These are phyloP conservation scores for Papilio xuthus DNA, from an alignment of 1,140 invertebrate genomes.

Conservation along the genomic window DNA sequence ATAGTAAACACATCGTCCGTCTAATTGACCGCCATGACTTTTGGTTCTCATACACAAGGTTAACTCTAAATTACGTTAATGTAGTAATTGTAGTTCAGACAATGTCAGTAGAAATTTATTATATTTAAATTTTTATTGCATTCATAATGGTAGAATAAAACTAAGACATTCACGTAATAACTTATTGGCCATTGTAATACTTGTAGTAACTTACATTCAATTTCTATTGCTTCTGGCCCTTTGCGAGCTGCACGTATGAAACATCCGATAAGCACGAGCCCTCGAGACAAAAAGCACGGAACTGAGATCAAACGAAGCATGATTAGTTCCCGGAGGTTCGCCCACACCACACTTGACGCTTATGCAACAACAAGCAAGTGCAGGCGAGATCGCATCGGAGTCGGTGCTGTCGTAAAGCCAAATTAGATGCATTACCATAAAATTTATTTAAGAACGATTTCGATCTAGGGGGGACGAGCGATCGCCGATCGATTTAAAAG, in stretches of 20 bases:
- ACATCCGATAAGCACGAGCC: slow-evolving; percentile 16
- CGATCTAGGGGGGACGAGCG: slow-evolving; percentile 32
- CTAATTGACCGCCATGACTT: not conserved
- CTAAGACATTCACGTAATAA: not conserved
- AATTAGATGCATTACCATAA: slow-evolving; percentile 65
- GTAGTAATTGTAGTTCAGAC: not conserved
- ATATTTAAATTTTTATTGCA: not conserved
- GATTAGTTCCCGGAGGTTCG: slow-evolving; percentile 18
- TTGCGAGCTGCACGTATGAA: slow-evolving; percentile 11
- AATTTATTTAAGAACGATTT: slow-evolving; percentile 60
- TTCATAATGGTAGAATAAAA: not conserved
- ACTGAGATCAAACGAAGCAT: slow-evolving; percentile 33
- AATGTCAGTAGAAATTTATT: not conserved
- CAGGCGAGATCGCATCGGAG: slow-evolving; percentile 48
- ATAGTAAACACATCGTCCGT: not conserved
- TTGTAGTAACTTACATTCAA: slow-evolving; percentile 3
- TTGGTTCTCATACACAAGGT: not conserved
- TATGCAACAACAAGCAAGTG: slow-evolving; percentile 48
- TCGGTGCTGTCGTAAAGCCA: slow-evolving; percentile 46
- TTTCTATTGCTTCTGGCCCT: slow-evolving; percentile 23
- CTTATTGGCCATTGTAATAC: slow-evolving; percentile 8
- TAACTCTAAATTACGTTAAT: not conserved
- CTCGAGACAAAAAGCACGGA: slow-evolving; percentile 25
- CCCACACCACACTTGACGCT: slow-evolving; percentile 52
- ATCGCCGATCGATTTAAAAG: slow-evolving; percentile 44